Conservation (phyloP, 2,797 vertebrate species). For the Anabacerthia variegaticeps region DNA sequence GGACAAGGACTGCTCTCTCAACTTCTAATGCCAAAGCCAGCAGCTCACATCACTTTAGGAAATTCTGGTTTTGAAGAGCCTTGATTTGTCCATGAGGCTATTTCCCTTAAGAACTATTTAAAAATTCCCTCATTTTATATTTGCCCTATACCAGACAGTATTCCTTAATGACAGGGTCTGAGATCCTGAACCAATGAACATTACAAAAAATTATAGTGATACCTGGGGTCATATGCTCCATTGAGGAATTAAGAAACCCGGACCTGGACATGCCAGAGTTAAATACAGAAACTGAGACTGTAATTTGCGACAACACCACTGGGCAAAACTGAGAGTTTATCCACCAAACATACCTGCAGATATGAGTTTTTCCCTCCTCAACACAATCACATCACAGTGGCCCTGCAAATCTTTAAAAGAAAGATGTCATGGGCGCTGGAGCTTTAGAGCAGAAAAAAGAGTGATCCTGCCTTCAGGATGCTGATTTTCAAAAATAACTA, state of each 20-base stretch:
- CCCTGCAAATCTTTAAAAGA: not conserved
- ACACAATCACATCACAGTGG: not conserved
- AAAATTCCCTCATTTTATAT: not conserved
- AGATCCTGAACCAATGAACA: not conserved
- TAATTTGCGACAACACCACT: not conserved
- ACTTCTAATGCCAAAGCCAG: not conserved
- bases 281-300: not conserved
- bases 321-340: not conserved
- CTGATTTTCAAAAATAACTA: not conserved
- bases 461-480: not conserved
- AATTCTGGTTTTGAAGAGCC: not conserved
- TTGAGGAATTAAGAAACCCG: not conserved
- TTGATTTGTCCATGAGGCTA: not conserved
- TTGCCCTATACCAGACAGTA: not conserved
- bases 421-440: not conserved
- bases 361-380: not conserved
- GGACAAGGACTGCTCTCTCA: not conserved
- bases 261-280: not conserved
- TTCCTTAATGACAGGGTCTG: not conserved
- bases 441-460: not conserved
- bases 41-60: rapidly evolving
- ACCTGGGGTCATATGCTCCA: not conserved
- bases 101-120: not conserved
- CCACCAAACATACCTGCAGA: not conserved
- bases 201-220: not conserved